Percentiles rank a stretch among this genome's conserved stretches.
Evolutionary conservation across 2,113 vertebrate genomes (phyloP).

Genomic region (Thermophis baileyi): DNA sequence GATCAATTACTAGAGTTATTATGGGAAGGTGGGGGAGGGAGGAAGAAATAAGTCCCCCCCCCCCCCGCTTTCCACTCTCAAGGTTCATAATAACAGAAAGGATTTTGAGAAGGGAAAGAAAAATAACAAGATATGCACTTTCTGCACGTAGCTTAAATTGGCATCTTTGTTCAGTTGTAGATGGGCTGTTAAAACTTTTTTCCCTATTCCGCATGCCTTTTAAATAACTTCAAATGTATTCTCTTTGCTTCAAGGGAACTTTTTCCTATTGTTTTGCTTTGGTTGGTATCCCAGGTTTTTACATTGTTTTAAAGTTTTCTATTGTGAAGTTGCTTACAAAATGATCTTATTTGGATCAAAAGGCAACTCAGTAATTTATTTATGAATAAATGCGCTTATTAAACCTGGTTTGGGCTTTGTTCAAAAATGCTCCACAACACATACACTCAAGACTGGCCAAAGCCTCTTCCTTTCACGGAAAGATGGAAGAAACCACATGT

Average conservation of each 20-base stretch:
- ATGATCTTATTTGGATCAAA: background rate
- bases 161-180: background rate
- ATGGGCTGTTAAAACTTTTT: background rate
- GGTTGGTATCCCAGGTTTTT: background rate
- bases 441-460: conserved; percentile 37
- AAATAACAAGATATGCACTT: conserved; percentile 56
- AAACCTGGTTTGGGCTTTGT: conserved; percentile 62
- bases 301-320: background rate
- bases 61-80: conserved; percentile 55
- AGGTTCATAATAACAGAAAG: conserved; percentile 53
- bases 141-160: conserved; percentile 30
- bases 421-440: conserved; percentile 62
- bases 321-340: background rate
- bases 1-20: conserved; percentile 55
- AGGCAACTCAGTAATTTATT: background rate
- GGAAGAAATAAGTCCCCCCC: conserved; percentile 53
- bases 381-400: conserved; percentile 41
- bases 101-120: background rate
- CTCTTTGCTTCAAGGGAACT: background rate
- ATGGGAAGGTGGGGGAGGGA: conserved; percentile 27
- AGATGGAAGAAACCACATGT: conserved; percentile 29
- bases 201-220: background rate
- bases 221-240: background rate
- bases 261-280: background rate
- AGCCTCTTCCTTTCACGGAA: conserved; percentile 37